phyloP scores from a whole-genome alignment of 1,140 invertebrate species.

The Solenopsis invicta region DNA sequence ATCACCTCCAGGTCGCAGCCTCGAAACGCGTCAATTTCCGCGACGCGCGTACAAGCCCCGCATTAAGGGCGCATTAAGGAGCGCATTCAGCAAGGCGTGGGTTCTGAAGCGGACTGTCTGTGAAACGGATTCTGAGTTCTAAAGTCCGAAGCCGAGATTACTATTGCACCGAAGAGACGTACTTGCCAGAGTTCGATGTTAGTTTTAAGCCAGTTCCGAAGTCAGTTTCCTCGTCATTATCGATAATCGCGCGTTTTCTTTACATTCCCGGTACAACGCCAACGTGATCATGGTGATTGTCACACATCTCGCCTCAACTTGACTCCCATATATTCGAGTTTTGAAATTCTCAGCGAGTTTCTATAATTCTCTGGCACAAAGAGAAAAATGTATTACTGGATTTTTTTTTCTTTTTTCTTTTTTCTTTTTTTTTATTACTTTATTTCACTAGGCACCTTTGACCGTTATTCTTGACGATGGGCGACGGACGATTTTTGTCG shows the following conservation, averaged over 20 bases:
- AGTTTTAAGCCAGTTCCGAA: conserved; percentile 18
- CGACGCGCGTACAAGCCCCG: conserved; percentile 45
- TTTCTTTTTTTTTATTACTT: neutral
- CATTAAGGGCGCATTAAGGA: conserved; percentile 69
- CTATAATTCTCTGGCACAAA: neutral
- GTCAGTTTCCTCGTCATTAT: conserved; percentile 8
- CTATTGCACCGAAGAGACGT: conserved; percentile 28
- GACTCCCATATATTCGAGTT: neutral
- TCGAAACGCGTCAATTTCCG: conserved; percentile 71
- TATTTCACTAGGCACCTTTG: neutral
- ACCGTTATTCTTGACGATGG: conserved; percentile 34
- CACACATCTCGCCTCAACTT: neutral
- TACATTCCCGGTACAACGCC: neutral
- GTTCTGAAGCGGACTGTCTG: conserved; percentile 35
- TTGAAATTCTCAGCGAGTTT: neutral
- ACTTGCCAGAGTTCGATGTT: conserved; percentile 6
- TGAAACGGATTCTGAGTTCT: conserved; percentile 52
- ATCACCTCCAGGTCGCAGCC: conserved; percentile 42
- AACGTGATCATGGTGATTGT: neutral
- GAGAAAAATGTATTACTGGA: neutral
- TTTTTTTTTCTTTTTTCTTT: too few relatives aligned
- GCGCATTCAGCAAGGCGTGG: conserved; percentile 33
- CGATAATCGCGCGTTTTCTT: conserved; percentile 7
- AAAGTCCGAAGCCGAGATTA: conserved; percentile 55
- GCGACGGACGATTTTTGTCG: conserved; percentile 42